These are phyloP conservation scores for Trematocara nigrifrons DNA, from an alignment of 2,113 vertebrate species.

Conservation along the genomic window DNA sequence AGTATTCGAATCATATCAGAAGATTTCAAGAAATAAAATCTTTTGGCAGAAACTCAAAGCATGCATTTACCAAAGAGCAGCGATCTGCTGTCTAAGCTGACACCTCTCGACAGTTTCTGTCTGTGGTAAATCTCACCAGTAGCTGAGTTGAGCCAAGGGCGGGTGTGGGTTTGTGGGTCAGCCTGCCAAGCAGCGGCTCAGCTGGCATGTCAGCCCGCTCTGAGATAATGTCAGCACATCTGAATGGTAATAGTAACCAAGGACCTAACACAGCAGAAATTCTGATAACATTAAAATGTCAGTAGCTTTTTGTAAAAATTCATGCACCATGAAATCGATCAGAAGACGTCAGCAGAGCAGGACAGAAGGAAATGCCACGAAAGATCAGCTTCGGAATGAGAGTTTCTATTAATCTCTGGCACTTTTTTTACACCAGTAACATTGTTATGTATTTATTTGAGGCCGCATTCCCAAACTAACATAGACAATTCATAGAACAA, in stretches of 20 bases:
- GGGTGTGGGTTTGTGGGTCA: constrained; percentile 18
- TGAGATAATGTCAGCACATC: constrained; percentile 4
- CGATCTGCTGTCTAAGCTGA: background rate
- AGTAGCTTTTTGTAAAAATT: background rate
- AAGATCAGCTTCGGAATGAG: background rate
- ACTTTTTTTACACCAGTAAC: background rate
- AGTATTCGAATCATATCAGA: background rate
- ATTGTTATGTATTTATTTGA: background rate
- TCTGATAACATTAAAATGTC: background rate
- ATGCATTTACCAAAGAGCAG: background rate
- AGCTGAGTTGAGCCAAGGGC: background rate
- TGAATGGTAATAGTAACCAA: background rate
- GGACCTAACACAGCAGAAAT: background rate
- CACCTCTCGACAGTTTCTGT: background rate
- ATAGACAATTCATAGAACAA: background rate
- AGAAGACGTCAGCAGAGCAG: background rate
- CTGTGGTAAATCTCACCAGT: constrained; percentile 13
- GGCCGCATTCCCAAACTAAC: fast-evolving
- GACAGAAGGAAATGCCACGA: background rate
- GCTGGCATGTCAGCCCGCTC: background rate
- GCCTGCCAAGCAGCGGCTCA: constrained; percentile 1
- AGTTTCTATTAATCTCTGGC: background rate
- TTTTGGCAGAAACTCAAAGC: background rate
- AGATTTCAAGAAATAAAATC: background rate
- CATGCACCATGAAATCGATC: background rate